These are phyloP conservation scores for Drosophila nigricruria DNA, from an alignment of 2,888 invertebrate genomes.

Conservation along the genomic window DNA sequence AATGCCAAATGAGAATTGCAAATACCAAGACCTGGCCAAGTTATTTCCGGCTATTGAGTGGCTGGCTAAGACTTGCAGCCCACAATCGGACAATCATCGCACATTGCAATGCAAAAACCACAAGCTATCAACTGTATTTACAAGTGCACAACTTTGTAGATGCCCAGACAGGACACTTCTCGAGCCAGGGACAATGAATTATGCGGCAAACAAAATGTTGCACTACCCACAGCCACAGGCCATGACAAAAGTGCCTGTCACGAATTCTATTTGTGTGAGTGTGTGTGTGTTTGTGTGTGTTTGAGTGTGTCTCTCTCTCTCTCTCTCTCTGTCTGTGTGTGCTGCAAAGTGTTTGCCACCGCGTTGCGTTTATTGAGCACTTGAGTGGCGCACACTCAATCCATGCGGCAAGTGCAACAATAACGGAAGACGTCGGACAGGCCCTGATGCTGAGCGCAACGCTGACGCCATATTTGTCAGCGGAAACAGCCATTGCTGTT, in stretches of 20 bases:
- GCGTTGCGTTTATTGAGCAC: slow-evolving; percentile 76
- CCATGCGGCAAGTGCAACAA: slow-evolving; percentile 53
- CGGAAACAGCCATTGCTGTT: slow-evolving; percentile 55
- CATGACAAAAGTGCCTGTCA: slow-evolving; percentile 56
- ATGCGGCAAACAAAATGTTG: slow-evolving; percentile 47
- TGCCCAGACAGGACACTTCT: slow-evolving; percentile 24
- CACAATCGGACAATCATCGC: neutral
- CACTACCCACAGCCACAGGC: slow-evolving; percentile 39
- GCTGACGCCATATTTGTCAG: slow-evolving; percentile 65
- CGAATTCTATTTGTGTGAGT: slow-evolving; percentile 45
- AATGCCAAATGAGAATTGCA: slow-evolving; percentile 10
- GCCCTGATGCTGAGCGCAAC: slow-evolving; percentile 19
- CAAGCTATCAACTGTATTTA: slow-evolving; percentile 19
- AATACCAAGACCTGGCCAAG: slow-evolving; percentile 9
- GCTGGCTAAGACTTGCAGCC: slow-evolving; percentile 8
- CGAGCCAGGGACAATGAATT: slow-evolving; percentile 58
- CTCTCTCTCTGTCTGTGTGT: slow-evolving; percentile 13
- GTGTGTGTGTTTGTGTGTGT: slow-evolving; percentile 7
- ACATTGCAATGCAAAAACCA: slow-evolving; percentile 17
- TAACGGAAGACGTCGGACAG: slow-evolving; percentile 41
- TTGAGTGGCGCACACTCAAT: slow-evolving; percentile 67
- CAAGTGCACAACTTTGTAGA: slow-evolving; percentile 26
- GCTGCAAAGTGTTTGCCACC: slow-evolving; percentile 39
- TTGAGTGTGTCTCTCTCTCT: slow-evolving; percentile 4
- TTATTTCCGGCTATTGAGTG: slow-evolving; percentile 35